Percentiles rank a stretch among this genome's conserved stretches.
phyloP scores from a whole-genome alignment of 2,113 vertebrate species.

The Barbus barbus region DNA sequence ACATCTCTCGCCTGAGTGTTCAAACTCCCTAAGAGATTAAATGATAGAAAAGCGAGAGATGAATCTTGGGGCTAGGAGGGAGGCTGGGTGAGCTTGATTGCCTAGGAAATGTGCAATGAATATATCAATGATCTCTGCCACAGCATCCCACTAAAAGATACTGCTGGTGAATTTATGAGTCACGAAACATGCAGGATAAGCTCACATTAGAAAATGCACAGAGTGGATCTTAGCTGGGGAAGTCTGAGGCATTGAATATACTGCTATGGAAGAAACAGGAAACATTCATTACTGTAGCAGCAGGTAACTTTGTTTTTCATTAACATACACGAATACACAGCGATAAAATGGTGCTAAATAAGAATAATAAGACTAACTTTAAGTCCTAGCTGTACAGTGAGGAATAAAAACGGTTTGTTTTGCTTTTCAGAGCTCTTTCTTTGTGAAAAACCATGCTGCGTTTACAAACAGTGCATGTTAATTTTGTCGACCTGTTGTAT shows the following conservation, averaged over 20 bases:
- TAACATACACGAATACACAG: neutral
- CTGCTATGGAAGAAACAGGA: neutral
- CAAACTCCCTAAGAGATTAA: slow-evolving; percentile 23
- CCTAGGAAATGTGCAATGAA: slow-evolving; percentile 41
- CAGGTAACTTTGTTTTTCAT: neutral
- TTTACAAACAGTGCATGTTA: neutral
- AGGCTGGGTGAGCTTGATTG: slow-evolving; percentile 36
- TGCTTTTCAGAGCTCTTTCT: neutral
- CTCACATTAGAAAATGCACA: slow-evolving; percentile 6
- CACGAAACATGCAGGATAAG: slow-evolving; percentile 24
- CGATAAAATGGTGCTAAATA: slow-evolving; percentile 3
- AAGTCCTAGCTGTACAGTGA: neutral
- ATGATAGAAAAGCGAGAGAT: slow-evolving; percentile 29
- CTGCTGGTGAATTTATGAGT: slow-evolving; percentile 30
- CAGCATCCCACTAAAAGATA: slow-evolving; percentile 35
- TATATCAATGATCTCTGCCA: slow-evolving; percentile 45
- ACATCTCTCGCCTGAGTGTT: neutral
- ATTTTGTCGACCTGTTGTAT: neutral
- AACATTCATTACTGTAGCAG: slow-evolving; percentile 19
- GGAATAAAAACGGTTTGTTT: too few relatives aligned
- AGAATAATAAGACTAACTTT: neutral
- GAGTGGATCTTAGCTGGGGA: neutral
- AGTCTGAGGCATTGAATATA: neutral
- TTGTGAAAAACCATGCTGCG: neutral
- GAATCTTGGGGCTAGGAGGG: slow-evolving; percentile 15